Evolutionary conservation across 2,113 vertebrate genomes (phyloP), one percentile per base, ranked within the genome.

Genomic region (Electrona antarctica): DNA sequence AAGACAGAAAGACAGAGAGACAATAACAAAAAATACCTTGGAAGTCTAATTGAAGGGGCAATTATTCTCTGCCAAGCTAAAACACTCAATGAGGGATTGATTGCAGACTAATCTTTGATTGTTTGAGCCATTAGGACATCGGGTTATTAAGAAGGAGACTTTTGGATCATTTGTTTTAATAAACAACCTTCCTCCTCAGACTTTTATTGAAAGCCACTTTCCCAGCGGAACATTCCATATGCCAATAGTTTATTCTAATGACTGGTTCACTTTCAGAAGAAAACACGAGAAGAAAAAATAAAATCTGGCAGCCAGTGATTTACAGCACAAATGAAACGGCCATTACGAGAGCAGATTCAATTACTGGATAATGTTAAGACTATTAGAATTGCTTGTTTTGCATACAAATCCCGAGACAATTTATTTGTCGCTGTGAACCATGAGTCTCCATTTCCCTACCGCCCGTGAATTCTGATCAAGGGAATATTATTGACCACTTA

Each of bases 161-260:
- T 75, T 76, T 65, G 14, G 55, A 78, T 71, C 79, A 86, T 87
- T 88, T 82, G 77, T 88, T 90, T 87, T 67, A 77, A 89, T 89
- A 86, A 88, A 84, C 70, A 86, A 82, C 29, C 64, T 67, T 52
- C 73, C 15, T 41, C 33, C 33, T 41, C 46, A 45, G 64, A 71
- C 75, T 88, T 84, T 78, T 77, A 78, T 65, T 76, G 68, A 89
- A 77, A 84, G 71, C 77, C 77, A 79, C 72, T 85, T 86, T 79
- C 33, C 80, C 75, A 76, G 83, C 85, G 71, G 86, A 84, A 74
- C 67, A 64, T 76, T 71, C 65, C 61, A 45, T 77, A 47, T 50
- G 67, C 46, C 50, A 58, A 59, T 74, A 50, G 76, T 80, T 87
- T 74, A 85, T 69, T 78, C 67, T 74, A 88, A 90, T 80, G 73